Evolutionary conservation across 2,888 invertebrate species (phyloP).

Genomic region (Drosophila robusta): DNA sequence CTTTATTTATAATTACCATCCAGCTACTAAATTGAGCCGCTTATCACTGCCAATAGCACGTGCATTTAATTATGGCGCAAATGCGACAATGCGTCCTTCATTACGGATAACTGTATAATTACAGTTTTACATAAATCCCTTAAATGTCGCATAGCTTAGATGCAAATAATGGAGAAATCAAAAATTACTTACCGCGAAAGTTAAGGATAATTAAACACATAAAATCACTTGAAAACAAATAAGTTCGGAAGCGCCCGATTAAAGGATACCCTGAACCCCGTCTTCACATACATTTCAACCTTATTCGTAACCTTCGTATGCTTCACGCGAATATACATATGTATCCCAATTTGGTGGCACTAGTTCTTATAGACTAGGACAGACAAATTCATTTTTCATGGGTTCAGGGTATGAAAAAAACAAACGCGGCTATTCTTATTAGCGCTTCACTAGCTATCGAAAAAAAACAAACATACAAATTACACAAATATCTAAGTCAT

Average conservation of each 20-base stretch:
- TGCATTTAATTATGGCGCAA: slow-evolving; percentile 25
- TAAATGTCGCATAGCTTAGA: not conserved
- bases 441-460: not conserved
- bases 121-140: not conserved
- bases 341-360: too few relatives aligned
- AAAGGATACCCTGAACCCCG: too few relatives aligned
- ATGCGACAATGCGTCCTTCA: slow-evolving; percentile 14
- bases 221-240: too few relatives aligned
- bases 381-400: too few relatives aligned
- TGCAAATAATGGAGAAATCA: not conserved
- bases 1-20: slow-evolving; percentile 47
- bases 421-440: not conserved
- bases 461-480: too few relatives aligned
- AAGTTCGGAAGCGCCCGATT: too few relatives aligned
- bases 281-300: too few relatives aligned
- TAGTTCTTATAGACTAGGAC: too few relatives aligned
- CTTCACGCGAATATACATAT: too few relatives aligned
- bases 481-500: not conserved
- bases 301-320: too few relatives aligned
- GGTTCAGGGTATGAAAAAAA: not conserved
- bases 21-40: slow-evolving; percentile 43
- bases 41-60: slow-evolving; percentile 40
- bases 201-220: too few relatives aligned
- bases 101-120: slow-evolving; percentile 4
- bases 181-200: not conserved